Evolutionary conservation across 2,113 vertebrate genomes (phyloP).

Genomic region (Microtus richardsoni): DNA sequence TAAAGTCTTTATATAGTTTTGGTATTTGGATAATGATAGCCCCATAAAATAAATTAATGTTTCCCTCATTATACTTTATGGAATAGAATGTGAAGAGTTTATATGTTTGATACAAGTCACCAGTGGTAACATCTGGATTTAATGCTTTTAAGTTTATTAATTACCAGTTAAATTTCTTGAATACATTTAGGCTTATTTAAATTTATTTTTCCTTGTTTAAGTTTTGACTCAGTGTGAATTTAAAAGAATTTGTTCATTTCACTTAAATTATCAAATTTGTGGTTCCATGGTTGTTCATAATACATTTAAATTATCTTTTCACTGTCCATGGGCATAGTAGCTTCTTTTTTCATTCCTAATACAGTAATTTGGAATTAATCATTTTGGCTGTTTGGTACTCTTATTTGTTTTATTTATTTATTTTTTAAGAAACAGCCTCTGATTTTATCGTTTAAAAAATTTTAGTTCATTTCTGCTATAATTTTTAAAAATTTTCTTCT

Average conservation of each 20-base stretch:
- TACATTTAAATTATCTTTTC: not conserved
- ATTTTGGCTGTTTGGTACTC: conserved; percentile 36
- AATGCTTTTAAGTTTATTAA: not conserved
- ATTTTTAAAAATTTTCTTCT: conserved; percentile 5
- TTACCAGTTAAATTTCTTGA: conserved; percentile 25
- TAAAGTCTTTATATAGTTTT: conserved; percentile 14
- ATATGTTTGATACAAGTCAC: conserved; percentile 7
- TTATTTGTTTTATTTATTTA: not conserved
- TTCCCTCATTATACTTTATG: not conserved
- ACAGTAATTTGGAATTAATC: conserved; percentile 7
- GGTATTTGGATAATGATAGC: not conserved
- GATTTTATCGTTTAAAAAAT: not conserved
- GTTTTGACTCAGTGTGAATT: not conserved
- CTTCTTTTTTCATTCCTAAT: not conserved
- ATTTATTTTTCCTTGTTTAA: conserved; percentile 37
- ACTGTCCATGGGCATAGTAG: not conserved
- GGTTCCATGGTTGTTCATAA: not conserved
- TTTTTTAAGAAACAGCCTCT: not conserved
- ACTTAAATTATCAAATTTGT: conserved; percentile 19
- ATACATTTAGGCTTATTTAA: not conserved
- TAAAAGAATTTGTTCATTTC: not conserved
- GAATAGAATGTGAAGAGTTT: not conserved
- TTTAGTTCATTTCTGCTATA: conserved; percentile 12
- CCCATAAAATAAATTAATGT: conserved; percentile 19
- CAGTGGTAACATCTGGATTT: conserved; percentile 16